Evolutionary conservation across 2,888 invertebrate species (phyloP), one percentile per base, ranked within the genome.

Genomic region (Sisyra terminalis): DNA sequence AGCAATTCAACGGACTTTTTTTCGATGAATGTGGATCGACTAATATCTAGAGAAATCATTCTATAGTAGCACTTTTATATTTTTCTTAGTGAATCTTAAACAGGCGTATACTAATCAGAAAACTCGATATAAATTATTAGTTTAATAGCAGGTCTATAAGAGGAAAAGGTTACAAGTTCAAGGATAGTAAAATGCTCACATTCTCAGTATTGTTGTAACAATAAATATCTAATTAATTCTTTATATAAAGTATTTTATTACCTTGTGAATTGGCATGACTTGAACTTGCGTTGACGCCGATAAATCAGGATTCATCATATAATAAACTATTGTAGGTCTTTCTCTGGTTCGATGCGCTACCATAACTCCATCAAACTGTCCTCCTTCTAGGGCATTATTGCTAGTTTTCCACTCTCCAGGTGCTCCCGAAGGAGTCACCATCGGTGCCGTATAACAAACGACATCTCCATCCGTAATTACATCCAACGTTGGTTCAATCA

Each of bases 381-480:
- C 54, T 7, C 65, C 50, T 10, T 51, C 48, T 3, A 67, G 47
- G n/a, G 61, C 45, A 29, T 49, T 46, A 45, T 64, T 60, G 38
- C 59, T 60, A 6, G 59, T 53, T 10, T 52, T 51, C 67, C 69
- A 67, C 9, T 42, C 46, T 13, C 60, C 63, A 7, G 48, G 48
- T 3, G 50, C 47, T 53, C 63, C 60, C 47, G 55, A 45, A 5
- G 57, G 51, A 9, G 42, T 45, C 2, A 61, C 53, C n/a, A 73
- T 55, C 0, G 70, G 66, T 38, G 65, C 63, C 47, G 56, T 57
- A 50, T 70, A 64, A 50, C 73, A 74, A 40, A 73, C 51, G 8
- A 72, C 58, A 49, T 71, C 69, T 4, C 73, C 73, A 39, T 66
- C 58, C 5, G 63, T 63, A 38, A 72, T 44, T 40, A 55, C 50